Evolutionary conservation across 1,140 invertebrate species (phyloP), one percentile per base, ranked within the genome.

Genomic region (Chionoecetes opilio): DNA sequence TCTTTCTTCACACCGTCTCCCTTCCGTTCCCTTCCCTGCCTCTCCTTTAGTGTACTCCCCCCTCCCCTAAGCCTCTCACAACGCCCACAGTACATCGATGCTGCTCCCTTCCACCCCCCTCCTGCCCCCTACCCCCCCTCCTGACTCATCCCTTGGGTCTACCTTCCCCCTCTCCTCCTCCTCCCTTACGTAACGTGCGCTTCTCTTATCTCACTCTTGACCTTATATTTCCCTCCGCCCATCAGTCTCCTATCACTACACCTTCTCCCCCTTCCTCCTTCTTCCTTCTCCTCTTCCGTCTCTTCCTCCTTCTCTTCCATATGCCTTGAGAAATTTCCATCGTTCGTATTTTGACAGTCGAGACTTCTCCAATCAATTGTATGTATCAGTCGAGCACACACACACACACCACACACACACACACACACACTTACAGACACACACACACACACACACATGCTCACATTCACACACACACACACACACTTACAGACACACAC

Each of bases 191-290:
- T 75, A 75, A 75, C 63, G 63, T 5, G 6, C 21, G n/a, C n/a
- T 75, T n/a, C 63, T 75, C n/a, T 75, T 75, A 75, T 75, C 63
- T 75, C 63, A 17, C 63, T 75, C 63, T 75, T 75, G 63, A 75
- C 63, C 63, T 75, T 17, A 75, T n/a, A 75, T 75, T 75, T 75
- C 63, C 63, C 63, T 75, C n/a, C 63, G 11, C n/a, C n/a, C 21
- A n/a, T 26, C 63, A 75, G n/a, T 26, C 11, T 75, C n/a, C 26
- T 26, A 75, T n/a, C 63, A 21, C n/a, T 75, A 75, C 63, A 75
- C 63, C 11, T 75, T 26, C n/a, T n/a, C 63, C 63, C n/a, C 63
- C 63, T 75, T n/a, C 63, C n/a, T 26, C 21, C n/a, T n/a, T 26
- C 63, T n/a, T 75, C 63, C 63, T 75, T 26, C 21, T 21, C 63